Percentiles rank a stretch among this genome's conserved stretches.
Conservation (phyloP, 2,888 invertebrate species). For the Melanostoma mellinum region DNA sequence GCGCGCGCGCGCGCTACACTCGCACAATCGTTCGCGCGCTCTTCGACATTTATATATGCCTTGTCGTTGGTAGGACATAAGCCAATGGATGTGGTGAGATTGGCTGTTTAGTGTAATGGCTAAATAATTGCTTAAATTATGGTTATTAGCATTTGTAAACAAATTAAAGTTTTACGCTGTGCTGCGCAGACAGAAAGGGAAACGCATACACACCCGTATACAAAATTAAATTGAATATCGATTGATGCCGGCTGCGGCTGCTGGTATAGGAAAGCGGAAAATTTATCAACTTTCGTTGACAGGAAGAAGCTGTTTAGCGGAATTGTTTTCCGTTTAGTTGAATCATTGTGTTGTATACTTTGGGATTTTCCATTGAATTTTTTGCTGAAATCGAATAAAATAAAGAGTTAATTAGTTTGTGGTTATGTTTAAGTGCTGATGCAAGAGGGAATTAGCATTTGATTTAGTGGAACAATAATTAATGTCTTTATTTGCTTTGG, state of each 20-base stretch:
- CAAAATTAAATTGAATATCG: constrained; percentile 15
- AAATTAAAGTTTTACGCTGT: constrained; percentile 54
- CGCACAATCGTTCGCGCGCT: constrained; percentile 12
- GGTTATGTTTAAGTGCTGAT: constrained; percentile 29
- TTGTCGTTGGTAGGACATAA: constrained; percentile 23
- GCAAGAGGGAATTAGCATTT: constrained; percentile 16
- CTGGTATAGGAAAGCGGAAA: constrained; percentile 15
- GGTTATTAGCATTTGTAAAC: constrained; percentile 72
- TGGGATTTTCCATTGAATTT: constrained; percentile 14
- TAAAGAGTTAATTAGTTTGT: constrained; percentile 33
- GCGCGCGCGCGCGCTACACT: constrained; percentile 33
- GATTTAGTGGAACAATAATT: constrained; percentile 21
- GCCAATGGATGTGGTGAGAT: constrained; percentile 58
- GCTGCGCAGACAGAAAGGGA: constrained; percentile 3
- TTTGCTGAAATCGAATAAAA: constrained; percentile 21
- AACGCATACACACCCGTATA: background rate
- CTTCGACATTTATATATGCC: background rate
- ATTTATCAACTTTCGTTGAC: constrained; percentile 54
- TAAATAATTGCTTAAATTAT: constrained; percentile 73
- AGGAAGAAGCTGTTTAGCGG: constrained; percentile 12
- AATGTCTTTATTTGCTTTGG: constrained; percentile 24
- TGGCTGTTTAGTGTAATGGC: constrained; percentile 69
- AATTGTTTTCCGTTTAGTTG: constrained; percentile 1
- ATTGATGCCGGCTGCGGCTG: background rate
- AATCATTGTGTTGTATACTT: constrained; percentile 12